phyloP scores from a whole-genome alignment of 2,113 vertebrate species.

The Hassar affinis region DNA sequence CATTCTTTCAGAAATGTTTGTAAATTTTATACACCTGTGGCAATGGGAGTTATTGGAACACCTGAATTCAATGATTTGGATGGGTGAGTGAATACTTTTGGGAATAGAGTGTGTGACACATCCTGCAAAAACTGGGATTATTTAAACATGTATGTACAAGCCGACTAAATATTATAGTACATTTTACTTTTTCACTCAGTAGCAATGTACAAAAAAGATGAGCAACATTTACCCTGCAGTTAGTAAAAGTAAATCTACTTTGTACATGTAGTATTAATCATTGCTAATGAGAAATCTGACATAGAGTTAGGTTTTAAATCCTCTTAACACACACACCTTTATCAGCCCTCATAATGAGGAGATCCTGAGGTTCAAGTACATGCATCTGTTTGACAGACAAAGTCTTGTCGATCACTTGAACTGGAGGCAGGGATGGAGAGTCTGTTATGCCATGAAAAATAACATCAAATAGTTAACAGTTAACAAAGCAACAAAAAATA shows the following conservation, averaged over 20 bases:
- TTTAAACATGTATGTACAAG: neutral
- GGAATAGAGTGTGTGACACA: no score
- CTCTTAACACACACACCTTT: conserved; percentile 77
- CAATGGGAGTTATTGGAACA: no score
- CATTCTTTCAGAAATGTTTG: no score
- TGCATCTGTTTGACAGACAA: conserved; percentile 94
- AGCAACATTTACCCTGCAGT: neutral
- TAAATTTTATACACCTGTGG: no score
- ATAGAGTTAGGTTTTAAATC: neutral
- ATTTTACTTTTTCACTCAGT: neutral
- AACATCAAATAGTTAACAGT: conserved; percentile 6
- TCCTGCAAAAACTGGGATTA: neutral
- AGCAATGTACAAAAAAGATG: neutral
- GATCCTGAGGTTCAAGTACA: conserved; percentile 89
- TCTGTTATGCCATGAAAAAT: conserved; percentile 71
- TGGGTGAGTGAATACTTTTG: no score
- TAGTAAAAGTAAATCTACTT: neutral
- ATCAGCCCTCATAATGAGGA: conserved; percentile 87
- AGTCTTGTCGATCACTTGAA: conserved; percentile 92
- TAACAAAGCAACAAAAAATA: neutral
- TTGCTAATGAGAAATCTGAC: neutral
- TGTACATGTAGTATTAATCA: neutral
- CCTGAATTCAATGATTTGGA: no score
- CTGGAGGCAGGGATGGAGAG: conserved; percentile 69
- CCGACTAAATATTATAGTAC: neutral